phyloP scores from a whole-genome alignment of 2,888 invertebrate species.

The Hirudinaria manillensis region DNA sequence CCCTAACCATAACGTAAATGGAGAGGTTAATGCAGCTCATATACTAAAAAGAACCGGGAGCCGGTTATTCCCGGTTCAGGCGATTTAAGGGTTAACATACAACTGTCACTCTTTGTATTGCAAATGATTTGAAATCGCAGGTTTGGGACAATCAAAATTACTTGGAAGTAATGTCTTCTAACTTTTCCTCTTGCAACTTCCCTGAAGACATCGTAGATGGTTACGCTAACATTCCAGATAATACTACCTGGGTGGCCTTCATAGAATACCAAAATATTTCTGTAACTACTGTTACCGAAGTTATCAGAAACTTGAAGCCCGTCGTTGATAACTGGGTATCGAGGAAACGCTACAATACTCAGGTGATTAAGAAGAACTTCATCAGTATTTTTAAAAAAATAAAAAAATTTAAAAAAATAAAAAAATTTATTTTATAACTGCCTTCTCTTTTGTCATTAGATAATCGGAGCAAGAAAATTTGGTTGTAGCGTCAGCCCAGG shows the following conservation, averaged over 20 bases:
- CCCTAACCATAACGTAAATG: no score
- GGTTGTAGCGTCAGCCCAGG: constrained; percentile 23
- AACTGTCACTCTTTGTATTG: no score
- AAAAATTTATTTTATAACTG: background rate
- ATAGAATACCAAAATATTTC: constrained; percentile 8
- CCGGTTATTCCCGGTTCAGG: no score
- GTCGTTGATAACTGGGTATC: constrained; percentile 22
- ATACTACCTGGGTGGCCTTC: constrained; percentile 20
- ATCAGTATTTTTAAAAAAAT: background rate
- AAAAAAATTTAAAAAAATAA: no score
- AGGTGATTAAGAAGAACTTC: background rate
- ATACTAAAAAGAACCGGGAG: no score
- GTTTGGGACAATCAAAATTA: background rate
- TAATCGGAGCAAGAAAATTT: constrained; percentile 4
- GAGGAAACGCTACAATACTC: constrained; percentile 19
- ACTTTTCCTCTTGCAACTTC: constrained; percentile 16
- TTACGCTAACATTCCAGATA: background rate
- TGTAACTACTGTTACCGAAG: background rate
- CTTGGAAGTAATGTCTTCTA: background rate
- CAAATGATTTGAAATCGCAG: background rate
- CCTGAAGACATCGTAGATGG: background rate
- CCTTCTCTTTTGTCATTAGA: background rate
- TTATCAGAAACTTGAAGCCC: constrained; percentile 9
- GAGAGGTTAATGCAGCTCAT: no score
- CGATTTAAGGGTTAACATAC: no score